Base-by-base conservation (phyloP, 2,797 vertebrate species). In the Echeneis naucrates region DNA sequence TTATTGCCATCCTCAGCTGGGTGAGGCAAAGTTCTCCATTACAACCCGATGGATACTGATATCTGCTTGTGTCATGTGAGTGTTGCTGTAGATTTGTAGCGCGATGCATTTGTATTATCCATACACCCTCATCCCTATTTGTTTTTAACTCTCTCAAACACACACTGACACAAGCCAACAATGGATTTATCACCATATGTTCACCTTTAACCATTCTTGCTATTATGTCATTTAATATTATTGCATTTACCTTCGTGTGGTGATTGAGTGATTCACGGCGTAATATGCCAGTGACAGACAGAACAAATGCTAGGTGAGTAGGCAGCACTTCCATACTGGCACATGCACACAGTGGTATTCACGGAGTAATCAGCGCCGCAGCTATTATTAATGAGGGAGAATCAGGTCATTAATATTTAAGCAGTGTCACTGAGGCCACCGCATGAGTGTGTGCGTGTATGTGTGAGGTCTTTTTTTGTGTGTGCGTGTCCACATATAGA, bases 381-480 rank as follows among this genome's bases (percentile, higher is more conserved):
- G 88, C 88, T 88, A 92, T 91, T 93, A 92, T 93, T 93, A 91
- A 93, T 93, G 90, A 92, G 82, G 81, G 77, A 82, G 88, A 92
- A 92, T 90, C 79, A 83, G 85, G 66, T 84, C 87, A 91, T 94
- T 76, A 89, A 93, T 93, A 91, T 92, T 94, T 90, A 84, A 92
- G 71, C 81, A 86, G 89, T 90, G 90, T 92, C 89, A 91, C 77
- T 52, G 64, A 71, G 84, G 87, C 86, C 72, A 89, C 76, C 26
- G 24, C 80, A 73, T 80, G 76, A 68, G 75, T 26, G 69, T 63
- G 70, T 58, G 83, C 58, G 61, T 44, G 42, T 79, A 64, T 80
- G 69, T 40, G 38, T 40, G 38, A 14, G 38, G 13, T 16, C 13
- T 77, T 69, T 83, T 64, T 82, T 69, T 85, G 59, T 81, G 63